Conservation (phyloP, 1,140 invertebrate species). For the Argopecten irradians region DNA sequence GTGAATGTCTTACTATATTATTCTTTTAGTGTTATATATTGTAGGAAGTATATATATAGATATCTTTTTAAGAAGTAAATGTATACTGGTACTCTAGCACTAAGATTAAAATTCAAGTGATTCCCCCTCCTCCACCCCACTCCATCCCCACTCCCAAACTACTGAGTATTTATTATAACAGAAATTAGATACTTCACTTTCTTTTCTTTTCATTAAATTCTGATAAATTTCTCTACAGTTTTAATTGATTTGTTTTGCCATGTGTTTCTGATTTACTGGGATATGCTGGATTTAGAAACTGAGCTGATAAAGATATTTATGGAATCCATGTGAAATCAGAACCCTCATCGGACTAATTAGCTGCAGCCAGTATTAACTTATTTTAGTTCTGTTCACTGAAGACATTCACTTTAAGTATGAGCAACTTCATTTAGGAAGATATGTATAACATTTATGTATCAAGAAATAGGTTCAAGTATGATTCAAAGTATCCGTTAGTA, state of each 20-base stretch:
- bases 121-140: no score
- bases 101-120: neutral
- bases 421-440: neutral
- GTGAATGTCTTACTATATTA: no score
- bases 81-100: neutral
- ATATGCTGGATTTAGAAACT: neutral
- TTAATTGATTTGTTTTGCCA: neutral
- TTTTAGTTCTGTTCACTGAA: neutral
- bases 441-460: no score
- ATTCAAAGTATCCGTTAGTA: no score
- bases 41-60: no score
- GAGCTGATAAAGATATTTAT: neutral
- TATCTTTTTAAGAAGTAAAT: neutral
- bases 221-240: neutral
- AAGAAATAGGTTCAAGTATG: no score
- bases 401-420: neutral
- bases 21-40: no score
- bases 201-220: neutral
- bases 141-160: neutral
- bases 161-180: neutral
- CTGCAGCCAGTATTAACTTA: neutral
- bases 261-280: neutral
- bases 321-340: conserved; percentile 2
- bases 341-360: neutral
- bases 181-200: neutral